Base-by-base conservation (phyloP, 2,888 invertebrate species). In the Lampropteryx suffumata region DNA sequence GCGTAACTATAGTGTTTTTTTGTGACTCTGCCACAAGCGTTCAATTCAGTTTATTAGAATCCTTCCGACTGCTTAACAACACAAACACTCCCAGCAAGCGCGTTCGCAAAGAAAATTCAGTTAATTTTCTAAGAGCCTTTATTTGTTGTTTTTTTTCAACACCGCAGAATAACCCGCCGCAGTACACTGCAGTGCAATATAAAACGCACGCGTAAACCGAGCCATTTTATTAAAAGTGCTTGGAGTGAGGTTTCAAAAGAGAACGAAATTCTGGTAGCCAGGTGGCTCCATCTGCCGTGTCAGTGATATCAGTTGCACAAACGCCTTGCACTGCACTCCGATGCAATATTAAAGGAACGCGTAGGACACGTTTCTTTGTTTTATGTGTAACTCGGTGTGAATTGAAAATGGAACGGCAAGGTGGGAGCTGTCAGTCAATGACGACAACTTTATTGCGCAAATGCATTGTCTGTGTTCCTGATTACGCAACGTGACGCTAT, bases 391-490 rank as follows among this genome's bases (percentile, higher is more conserved):
- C 30, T 9, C 24, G 24, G 24, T n/a, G 21, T 21, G 32, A 24
- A 32, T 12, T 32, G 24, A 1, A 24, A 32, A 24, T 32, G 41
- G 41, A 40, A 13, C 32, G 9, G 32, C 36, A 12, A 35, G 36
- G 12, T 36, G 36, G 12, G 26, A 12, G 36, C 36, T 36, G 36
- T 36, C 36, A 12, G 10, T 11, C 1, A 3, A 28, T 28, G 27
- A 1, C 27, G 29, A 28, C 13, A 10, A 28, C 28, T 3, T 28
- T 8, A 8, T 45, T 45, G 36, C 36, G 13, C 26, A 10, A 37
- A 11, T 30, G 24, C 45, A 35, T 43, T 43, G 33, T 43, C 27
- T 33, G n/a, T n/a, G 13, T 24, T 42, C 32, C 32, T 27, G 13
- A 17, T 33, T 14, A 14, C 33, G 10, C 33, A 33, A 42, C 27